Evolutionary conservation across 2,888 invertebrate species (phyloP).

Genomic region (Zaprionus bogoriensis): DNA sequence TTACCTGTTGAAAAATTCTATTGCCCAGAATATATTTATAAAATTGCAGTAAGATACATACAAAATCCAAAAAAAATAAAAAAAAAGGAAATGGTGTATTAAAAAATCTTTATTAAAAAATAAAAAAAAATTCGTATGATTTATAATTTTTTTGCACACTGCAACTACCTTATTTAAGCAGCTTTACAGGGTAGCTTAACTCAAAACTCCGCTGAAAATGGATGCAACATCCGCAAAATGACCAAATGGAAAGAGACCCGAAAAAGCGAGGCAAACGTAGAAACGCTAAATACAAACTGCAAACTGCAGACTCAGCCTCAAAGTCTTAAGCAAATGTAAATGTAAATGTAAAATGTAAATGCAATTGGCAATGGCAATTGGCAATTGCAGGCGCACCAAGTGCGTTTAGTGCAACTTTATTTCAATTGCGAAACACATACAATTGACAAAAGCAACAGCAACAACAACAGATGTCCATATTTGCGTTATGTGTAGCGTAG

Average conservation of each 20-base stretch:
- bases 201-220: background rate
- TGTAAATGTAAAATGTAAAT: conserved; percentile 43
- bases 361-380: conserved; percentile 38
- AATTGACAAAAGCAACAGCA: conserved; percentile 38
- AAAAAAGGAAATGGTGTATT: too few species aligned
- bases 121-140: background rate
- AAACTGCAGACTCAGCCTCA: too few species aligned
- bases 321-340: too few species aligned
- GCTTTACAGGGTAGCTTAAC: conserved; percentile 12
- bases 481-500: conserved; percentile 70
- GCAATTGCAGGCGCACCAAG: conserved; percentile 40
- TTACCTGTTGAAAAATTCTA: too few species aligned
- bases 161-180: background rate
- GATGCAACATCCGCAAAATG: conserved; percentile 21
- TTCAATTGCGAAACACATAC: conserved; percentile 66
- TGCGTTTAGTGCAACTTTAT: conserved; percentile 72
- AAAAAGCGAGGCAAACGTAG: background rate
- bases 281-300: conserved; percentile 13
- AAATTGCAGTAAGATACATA: background rate
- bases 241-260: background rate
- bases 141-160: too few species aligned
- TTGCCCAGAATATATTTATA: background rate
- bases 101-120: too few species aligned
- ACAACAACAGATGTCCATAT: conserved; percentile 61
- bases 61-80: background rate